Evolutionary conservation across 2,113 vertebrate species (phyloP).

Genomic region (Prunella himalayana): DNA sequence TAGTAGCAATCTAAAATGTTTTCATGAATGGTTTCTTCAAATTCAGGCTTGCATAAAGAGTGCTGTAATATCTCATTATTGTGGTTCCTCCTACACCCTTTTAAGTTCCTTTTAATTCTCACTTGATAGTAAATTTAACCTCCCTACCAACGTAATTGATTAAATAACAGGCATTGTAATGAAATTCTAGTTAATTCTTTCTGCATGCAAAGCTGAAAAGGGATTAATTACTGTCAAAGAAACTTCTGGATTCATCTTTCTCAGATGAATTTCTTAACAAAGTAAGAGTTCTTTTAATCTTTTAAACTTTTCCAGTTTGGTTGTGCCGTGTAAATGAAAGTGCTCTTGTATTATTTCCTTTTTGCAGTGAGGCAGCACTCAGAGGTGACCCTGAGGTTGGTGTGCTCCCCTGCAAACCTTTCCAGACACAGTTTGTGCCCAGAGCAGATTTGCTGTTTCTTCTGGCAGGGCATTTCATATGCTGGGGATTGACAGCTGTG

Average conservation of each 20-base stretch:
- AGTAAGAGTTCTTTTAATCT: neutral
- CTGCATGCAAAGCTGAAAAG: constrained; percentile 9
- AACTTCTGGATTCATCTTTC: constrained; percentile 31
- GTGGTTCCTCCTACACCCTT: constrained; percentile 30
- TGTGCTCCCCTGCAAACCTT: neutral
- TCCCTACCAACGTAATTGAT: constrained; percentile 36
- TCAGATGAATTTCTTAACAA: neutral
- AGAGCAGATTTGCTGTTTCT: neutral
- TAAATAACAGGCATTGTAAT: constrained; percentile 43
- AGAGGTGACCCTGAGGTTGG: neutral
- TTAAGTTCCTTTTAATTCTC: constrained; percentile 34
- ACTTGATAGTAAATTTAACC: constrained; percentile 51
- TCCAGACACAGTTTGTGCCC: neutral
- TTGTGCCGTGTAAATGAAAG: neutral
- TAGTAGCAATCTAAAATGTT: constrained; percentile 49
- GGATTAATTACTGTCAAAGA: constrained; percentile 43
- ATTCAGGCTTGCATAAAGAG: constrained; percentile 20
- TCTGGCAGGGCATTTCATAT: neutral
- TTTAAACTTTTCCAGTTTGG: neutral
- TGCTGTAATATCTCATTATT: neutral
- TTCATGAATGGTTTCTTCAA: constrained; percentile 44
- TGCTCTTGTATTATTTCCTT: neutral
- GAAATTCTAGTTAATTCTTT: constrained; percentile 42
- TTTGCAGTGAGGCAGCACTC: neutral
- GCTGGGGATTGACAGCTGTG: neutral